A percentile compares a stretch with the other conserved stretches of the same genome.
These are phyloP conservation scores for Tokudaia muenninki DNA, from an alignment of 2,797 vertebrate genomes.

Conservation along the genomic window DNA sequence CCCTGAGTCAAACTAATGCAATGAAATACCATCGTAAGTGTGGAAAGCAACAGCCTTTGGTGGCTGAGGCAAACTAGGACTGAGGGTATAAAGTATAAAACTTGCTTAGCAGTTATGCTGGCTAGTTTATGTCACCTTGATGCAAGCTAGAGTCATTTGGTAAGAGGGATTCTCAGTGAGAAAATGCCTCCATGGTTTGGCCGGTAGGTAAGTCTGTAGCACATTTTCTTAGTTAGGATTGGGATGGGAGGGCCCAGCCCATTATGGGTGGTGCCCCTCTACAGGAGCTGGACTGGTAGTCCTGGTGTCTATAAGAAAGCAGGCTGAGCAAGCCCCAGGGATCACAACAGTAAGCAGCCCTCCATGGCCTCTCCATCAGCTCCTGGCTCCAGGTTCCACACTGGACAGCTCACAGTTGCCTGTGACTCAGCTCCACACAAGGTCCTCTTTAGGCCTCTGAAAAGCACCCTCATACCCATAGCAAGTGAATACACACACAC, in stretches of 20 bases:
- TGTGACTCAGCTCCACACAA: background rate
- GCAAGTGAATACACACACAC: too few species aligned
- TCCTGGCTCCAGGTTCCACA: background rate
- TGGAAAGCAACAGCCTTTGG: background rate
- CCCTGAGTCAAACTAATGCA: background rate
- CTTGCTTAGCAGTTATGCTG: background rate
- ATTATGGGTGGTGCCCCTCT: background rate
- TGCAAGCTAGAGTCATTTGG: background rate
- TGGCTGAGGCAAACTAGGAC: background rate
- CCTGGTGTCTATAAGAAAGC: background rate
- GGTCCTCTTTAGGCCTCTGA: background rate
- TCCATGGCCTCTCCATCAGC: background rate
- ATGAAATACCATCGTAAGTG: background rate
- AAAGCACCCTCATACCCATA: background rate
- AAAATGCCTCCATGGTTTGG: background rate
- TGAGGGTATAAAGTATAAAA: constrained; percentile 22
- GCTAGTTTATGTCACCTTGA: background rate
- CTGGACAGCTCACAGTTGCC: background rate
- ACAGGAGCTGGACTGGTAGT: background rate
- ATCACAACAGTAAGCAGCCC: background rate
- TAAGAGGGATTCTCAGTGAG: background rate
- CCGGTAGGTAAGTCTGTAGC: background rate
- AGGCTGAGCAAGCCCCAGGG: background rate
- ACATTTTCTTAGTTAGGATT: background rate
- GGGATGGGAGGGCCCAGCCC: background rate